Evolutionary conservation across 2,797 vertebrate species (phyloP).

Genomic region (Gallinago nigripennis): DNA sequence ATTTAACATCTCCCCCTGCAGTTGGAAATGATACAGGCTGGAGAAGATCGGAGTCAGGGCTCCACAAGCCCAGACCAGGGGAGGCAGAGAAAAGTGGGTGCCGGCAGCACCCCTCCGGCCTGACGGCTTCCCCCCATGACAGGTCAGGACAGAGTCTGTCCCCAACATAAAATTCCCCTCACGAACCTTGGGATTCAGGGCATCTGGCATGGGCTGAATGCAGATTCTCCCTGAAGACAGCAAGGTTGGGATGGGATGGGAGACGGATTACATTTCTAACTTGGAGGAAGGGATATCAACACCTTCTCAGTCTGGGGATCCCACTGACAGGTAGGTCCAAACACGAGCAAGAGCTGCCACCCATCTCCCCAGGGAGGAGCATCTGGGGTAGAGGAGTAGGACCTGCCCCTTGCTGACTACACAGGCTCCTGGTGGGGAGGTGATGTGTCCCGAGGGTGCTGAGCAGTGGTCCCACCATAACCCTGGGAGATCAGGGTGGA

Average conservation of each 20-base stretch:
- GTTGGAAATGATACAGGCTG: constrained; percentile 28
- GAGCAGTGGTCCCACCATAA: fast-evolving
- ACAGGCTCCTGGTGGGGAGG: neutral
- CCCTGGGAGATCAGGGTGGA: neutral
- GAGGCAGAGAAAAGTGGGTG: neutral
- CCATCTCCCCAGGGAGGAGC: neutral
- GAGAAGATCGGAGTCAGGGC: neutral
- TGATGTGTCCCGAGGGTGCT: fast-evolving
- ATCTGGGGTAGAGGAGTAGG: neutral
- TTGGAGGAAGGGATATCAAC: neutral
- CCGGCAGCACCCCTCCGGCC: neutral
- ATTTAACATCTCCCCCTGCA: constrained; percentile 70
- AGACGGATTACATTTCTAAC: constrained; percentile 33
- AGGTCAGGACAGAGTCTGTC: neutral
- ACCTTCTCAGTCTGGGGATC: neutral
- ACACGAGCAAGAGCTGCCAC: neutral
- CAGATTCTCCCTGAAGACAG: constrained; percentile 46
- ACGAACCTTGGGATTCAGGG: neutral
- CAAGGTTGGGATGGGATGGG: constrained; percentile 20
- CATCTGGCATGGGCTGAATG: constrained; percentile 33
- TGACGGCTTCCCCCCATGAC: neutral
- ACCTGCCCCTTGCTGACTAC: neutral
- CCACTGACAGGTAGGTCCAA: neutral
- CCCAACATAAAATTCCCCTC: constrained; percentile 3
- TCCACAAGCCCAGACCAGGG: neutral